These are phyloP conservation scores for Nesidiocoris tenuis DNA, from an alignment of 2,888 invertebrate genomes.

Conservation along the genomic window DNA sequence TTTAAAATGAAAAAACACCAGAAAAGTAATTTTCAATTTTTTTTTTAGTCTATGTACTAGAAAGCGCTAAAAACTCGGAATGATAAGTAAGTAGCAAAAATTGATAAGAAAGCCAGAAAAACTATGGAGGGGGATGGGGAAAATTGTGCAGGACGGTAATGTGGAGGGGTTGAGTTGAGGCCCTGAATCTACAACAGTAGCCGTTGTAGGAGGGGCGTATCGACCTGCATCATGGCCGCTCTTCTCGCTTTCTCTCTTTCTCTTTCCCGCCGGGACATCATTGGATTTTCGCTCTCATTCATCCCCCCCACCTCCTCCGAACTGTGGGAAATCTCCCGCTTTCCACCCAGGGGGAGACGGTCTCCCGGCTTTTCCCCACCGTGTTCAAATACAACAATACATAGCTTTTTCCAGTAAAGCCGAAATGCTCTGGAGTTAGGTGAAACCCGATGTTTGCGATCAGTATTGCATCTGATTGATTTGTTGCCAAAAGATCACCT, in stretches of 20 bases:
- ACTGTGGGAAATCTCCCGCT: background rate
- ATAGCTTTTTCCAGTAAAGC: background rate
- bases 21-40: too few relatives aligned
- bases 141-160: background rate
- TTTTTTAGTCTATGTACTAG: too few relatives aligned
- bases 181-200: constrained; percentile 40
- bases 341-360: background rate
- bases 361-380: background rate
- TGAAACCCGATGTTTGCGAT: too few relatives aligned
- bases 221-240: constrained; percentile 43
- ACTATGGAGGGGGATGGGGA: background rate
- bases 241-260: background rate
- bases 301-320: background rate
- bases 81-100: background rate
- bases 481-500: too few relatives aligned
- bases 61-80: too few relatives aligned
- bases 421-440: background rate
- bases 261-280: background rate
- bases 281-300: background rate
- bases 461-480: too few relatives aligned
- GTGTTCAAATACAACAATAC: background rate
- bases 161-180: constrained; percentile 2
- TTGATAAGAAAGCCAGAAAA: background rate
- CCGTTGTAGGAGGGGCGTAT: constrained; percentile 42
- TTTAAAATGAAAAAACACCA: too few relatives aligned